phyloP scores from a whole-genome alignment of 2,888 invertebrate genomes.

The Acleris literana region DNA sequence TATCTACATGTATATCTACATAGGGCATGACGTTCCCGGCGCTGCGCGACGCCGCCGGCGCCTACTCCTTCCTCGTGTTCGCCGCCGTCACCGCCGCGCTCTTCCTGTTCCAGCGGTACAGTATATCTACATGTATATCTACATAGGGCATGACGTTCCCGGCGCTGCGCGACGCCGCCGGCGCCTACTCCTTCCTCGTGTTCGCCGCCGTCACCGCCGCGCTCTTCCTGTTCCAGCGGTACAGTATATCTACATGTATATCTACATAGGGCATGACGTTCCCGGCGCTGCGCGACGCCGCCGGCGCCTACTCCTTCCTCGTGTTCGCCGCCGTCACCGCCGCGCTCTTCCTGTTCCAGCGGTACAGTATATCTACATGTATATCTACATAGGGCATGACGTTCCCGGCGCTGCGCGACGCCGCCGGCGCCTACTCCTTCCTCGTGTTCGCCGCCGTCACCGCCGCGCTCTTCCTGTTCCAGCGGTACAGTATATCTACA shows the following conservation, averaged over 20 bases:
- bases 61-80: conserved; percentile 91
- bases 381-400: conserved; percentile 83
- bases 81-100: conserved; percentile 80
- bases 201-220: conserved; percentile 84
- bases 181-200: conserved; percentile 89
- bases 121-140: too few species aligned
- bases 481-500: conserved; percentile 71
- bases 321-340: conserved; percentile 86
- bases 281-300: conserved; percentile 83
- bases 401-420: conserved; percentile 86
- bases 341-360: conserved; percentile 83
- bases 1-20: too few species aligned
- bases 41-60: conserved; percentile 85
- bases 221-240: conserved; percentile 85
- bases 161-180: conserved; percentile 84
- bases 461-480: conserved; percentile 81
- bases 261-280: conserved; percentile 86
- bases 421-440: conserved; percentile 89
- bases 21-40: conserved; percentile 89
- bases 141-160: conserved; percentile 88
- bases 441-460: conserved; percentile 87
- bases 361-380: conserved; percentile 61
- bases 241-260: conserved; percentile 27
- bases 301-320: conserved; percentile 90
- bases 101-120: conserved; percentile 84